Conservation (phyloP, 2,797 vertebrate species). For the Gymnoscopelus microlampas region DNA sequence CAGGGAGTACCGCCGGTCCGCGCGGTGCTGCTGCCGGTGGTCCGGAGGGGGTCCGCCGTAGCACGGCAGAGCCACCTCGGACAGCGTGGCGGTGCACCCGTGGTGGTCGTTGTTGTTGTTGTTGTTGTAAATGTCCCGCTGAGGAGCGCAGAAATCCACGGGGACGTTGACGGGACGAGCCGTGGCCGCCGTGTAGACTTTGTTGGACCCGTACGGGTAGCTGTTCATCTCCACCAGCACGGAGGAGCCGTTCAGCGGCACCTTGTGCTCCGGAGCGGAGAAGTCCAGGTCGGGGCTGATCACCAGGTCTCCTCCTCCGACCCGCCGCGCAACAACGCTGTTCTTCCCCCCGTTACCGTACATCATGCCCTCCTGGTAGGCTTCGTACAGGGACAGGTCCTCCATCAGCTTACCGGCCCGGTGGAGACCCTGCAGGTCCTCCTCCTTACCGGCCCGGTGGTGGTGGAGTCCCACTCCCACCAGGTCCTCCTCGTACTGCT, state of each 20-base stretch:
- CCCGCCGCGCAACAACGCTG: too few relatives aligned
- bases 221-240: constrained; percentile 75
- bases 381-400: constrained; percentile 82
- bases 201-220: constrained; percentile 76
- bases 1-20: constrained; percentile 80
- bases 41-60: constrained; percentile 84
- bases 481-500: constrained; percentile 84
- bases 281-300: constrained; percentile 81
- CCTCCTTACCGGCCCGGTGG: constrained; percentile 50
- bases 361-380: constrained; percentile 74
- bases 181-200: constrained; percentile 83
- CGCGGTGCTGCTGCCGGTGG: constrained; percentile 70
- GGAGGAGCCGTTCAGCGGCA: constrained; percentile 79
- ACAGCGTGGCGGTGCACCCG: constrained; percentile 79
- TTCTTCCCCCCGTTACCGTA: constrained; percentile 64
- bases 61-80: constrained; percentile 90
- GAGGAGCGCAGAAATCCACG: constrained; percentile 83
- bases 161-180: constrained; percentile 80
- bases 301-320: constrained; percentile 60
- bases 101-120: constrained; percentile 69
- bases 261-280: constrained; percentile 73
- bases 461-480: too few relatives aligned
- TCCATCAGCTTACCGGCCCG: constrained; percentile 81
- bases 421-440: constrained; percentile 70
- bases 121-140: constrained; percentile 72